Conservation (phyloP, 2,888 invertebrate genomes). For the Graphium colonna region DNA sequence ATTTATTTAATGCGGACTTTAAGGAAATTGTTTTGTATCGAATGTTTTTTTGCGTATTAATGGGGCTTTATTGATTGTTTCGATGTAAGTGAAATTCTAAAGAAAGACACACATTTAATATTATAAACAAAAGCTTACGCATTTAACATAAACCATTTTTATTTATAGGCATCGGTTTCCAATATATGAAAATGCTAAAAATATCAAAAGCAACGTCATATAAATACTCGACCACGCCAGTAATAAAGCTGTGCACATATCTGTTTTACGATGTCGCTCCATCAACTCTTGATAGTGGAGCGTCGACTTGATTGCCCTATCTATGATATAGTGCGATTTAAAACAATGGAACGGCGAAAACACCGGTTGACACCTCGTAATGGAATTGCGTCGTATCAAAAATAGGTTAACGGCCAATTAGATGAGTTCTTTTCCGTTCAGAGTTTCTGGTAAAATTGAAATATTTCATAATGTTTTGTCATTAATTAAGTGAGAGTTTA, state of each 20-base stretch:
- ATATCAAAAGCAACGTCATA: background rate
- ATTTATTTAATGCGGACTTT: too few relatives aligned
- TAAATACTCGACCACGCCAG: background rate
- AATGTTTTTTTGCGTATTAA: too few relatives aligned
- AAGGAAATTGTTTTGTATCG: too few relatives aligned
- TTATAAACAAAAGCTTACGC: too few relatives aligned
- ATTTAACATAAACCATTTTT: too few relatives aligned
- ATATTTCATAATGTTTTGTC: background rate
- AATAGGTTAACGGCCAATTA: conserved; percentile 34
- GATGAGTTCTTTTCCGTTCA: background rate
- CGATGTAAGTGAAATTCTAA: too few relatives aligned
- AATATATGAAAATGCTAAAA: background rate
- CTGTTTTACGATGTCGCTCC: conserved; percentile 17
- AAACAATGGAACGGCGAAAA: conserved; percentile 13
- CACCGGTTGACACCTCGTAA: conserved; percentile 17
- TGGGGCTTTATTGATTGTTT: too few relatives aligned
- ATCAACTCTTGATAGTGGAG: conserved; percentile 16
- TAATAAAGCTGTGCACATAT: conserved; percentile 8
- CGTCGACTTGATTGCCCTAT: conserved; percentile 14
- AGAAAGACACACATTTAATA: too few relatives aligned
- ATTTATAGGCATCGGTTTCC: background rate
- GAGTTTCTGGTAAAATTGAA: background rate
- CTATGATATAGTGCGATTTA: conserved; percentile 12
- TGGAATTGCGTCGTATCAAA: conserved; percentile 28
- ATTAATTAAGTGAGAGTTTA: background rate